Conservation (phyloP, 37 sponge, comb jelly and placozoan genomes). For the Crambe crambe region DNA sequence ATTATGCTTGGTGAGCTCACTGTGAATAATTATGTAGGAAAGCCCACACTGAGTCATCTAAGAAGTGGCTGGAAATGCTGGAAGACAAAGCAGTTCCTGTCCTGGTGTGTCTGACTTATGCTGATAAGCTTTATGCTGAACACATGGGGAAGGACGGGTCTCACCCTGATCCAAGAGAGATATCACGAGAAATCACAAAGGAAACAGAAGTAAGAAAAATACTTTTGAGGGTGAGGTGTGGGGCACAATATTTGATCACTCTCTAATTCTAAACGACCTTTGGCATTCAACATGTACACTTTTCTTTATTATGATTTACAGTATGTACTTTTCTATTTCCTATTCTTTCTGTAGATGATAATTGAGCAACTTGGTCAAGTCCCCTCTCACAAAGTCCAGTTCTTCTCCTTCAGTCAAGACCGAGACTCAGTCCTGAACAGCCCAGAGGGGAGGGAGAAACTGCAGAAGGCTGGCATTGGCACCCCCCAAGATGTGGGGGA, state of each 20-base stretch:
- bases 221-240: too few species aligned
- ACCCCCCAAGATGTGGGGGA: constrained; percentile 6
- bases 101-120: constrained; percentile 68
- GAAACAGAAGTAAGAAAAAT: neutral
- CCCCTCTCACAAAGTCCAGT: neutral
- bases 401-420: constrained; percentile 23
- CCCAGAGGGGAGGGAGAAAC: constrained; percentile 9
- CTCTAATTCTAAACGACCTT: too few species aligned
- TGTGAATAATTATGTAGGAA: too few species aligned
- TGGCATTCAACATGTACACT: too few species aligned
- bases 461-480: constrained; percentile 3
- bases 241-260: too few species aligned
- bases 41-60: constrained; percentile 47
- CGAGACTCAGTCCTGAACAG: constrained; percentile 18
- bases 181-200: neutral
- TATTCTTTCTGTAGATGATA: neutral
- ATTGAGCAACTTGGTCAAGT: neutral
- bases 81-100: constrained; percentile 34
- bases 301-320: too few species aligned
- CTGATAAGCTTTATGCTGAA: constrained; percentile 67
- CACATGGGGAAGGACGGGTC: constrained; percentile 29
- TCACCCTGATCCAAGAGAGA: neutral
- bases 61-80: constrained; percentile 48
- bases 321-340: too few species aligned
- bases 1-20: too few species aligned